Evolutionary conservation across 2,113 vertebrate genomes (phyloP), one percentile per base, ranked within the genome.

Genomic region (Brachypteracias leptosomus): DNA sequence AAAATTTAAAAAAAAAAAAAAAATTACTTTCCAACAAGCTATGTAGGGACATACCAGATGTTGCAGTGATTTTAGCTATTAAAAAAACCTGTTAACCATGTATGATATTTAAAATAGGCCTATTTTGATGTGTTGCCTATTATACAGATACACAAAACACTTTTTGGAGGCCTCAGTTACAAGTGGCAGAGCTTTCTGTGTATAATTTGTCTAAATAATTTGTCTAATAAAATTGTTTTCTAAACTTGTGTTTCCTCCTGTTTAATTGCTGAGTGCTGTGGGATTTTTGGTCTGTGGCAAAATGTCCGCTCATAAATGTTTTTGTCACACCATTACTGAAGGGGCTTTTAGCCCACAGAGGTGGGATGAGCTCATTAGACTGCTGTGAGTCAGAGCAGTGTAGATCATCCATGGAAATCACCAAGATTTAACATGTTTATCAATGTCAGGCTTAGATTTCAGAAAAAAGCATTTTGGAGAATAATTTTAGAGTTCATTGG

Each of bases 181-280:
- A 99, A 99, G 99, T 99, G 99, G 98, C 99, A 99, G 99, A 99
- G 99, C 99, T 99, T 99, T 99, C 99, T 99, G 99, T 99, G 99
- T 99, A 99, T 99, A 99, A 99, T 99, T 99, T 99, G 99, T 99
- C 99, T 99, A 99, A 99, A 99, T 99, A 99, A 99, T 99, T 99
- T 99, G 99, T 99, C 99, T 99, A 99, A 99, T 99, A 99, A 99
- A 99, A 99, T 99, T 98, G 99, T 99, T 99, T 99, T 99, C 98
- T 99, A 99, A 99, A 99, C 98, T 96, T 98, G 96, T 7, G 98
- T 96, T 93, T 98, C 95, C 85, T 96, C 90, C 90, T 70, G 93
- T 92, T 95, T 61, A 90, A 38, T 82, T 90, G 73, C 68, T 93
- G 96, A 96, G 79, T 61, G 21, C 80, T 89, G 44, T 81, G 78